Evolutionary conservation across 2,113 vertebrate species (phyloP).

Genomic region (Oceanites oceanicus): DNA sequence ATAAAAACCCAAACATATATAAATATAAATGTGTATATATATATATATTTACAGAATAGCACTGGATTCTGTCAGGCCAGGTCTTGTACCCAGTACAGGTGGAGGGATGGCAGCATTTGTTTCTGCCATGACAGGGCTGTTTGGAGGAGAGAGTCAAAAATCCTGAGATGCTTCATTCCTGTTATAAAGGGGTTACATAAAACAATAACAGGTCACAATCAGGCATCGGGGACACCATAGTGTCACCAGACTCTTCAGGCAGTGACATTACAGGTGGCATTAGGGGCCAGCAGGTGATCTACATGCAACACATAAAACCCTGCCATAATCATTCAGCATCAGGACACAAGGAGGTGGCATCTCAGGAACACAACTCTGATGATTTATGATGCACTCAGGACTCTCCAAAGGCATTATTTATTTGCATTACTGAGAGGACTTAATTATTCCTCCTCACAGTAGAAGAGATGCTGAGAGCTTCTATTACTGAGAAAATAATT

Average conservation of each 20-base stretch:
- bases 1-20: not conserved
- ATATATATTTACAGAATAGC: not conserved
- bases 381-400: not conserved
- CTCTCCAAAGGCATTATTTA: slow-evolving; percentile 26
- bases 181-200: not conserved
- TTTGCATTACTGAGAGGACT: slow-evolving; percentile 20
- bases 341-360: not conserved
- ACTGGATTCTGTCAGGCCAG: not conserved
- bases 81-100: fast-evolving
- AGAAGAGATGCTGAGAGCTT: not conserved
- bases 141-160: not conserved
- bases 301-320: not conserved
- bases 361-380: not conserved
- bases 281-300: not conserved
- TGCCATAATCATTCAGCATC: not conserved
- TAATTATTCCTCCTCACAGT: slow-evolving; percentile 44
- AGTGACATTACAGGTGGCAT: not conserved
- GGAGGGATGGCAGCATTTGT: not conserved
- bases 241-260: not conserved
- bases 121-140: fast-evolving
- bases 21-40: not conserved
- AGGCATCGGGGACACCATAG: not conserved
- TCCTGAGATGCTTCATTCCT: not conserved
- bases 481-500: not conserved
- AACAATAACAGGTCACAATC: not conserved